These are phyloP conservation scores for Mesoclemmys tuberculata DNA, from an alignment of 2,113 vertebrate species.

Conservation along the genomic window DNA sequence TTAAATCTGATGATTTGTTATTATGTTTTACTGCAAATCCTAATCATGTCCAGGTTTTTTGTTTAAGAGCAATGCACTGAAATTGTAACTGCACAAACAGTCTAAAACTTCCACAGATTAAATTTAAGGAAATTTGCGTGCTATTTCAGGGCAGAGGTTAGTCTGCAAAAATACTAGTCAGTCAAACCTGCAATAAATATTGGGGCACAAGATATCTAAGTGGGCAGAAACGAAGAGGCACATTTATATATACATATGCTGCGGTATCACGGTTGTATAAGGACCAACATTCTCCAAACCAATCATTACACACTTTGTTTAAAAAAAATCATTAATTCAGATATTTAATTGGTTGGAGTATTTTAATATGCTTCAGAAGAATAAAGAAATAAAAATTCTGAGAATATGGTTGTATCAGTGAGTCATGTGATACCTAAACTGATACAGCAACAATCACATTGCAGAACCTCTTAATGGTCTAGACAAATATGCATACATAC, in stretches of 20 bases:
- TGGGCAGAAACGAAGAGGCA: background rate
- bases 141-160: background rate
- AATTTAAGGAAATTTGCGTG: background rate
- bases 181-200: background rate
- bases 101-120: background rate
- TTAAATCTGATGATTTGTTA: background rate
- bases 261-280: background rate
- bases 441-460: background rate
- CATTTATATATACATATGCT: background rate
- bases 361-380: background rate
- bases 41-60: background rate
- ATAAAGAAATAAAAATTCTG: background rate
- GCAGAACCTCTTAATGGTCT: background rate
- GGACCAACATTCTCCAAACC: background rate
- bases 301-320: background rate
- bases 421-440: background rate
- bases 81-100: background rate
- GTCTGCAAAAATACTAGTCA: background rate
- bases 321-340: background rate
- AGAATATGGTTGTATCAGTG: background rate
- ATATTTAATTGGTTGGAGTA: background rate
- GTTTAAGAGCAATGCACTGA: background rate
- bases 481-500: fast-evolving
- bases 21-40: background rate
- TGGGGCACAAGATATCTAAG: background rate